Evolutionary conservation across 1,140 invertebrate species (phyloP).

Genomic region (Aphaenogaster rudis): DNA sequence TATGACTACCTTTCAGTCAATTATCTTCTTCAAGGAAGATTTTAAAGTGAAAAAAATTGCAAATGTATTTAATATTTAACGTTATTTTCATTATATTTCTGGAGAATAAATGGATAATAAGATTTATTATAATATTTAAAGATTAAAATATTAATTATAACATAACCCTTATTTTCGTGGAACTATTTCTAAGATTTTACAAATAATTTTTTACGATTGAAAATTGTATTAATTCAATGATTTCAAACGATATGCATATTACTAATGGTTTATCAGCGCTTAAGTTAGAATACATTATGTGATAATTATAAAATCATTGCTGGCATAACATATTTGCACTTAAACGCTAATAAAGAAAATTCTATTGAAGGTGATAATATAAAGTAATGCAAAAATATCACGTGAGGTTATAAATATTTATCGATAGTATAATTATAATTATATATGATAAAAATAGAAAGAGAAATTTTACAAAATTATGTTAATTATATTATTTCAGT

Average conservation of each 20-base stretch:
- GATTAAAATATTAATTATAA: not conserved
- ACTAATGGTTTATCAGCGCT: not conserved
- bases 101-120: not conserved
- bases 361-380: not conserved
- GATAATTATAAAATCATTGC: not conserved
- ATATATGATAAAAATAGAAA: no score
- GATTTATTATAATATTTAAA: conserved; percentile 3
- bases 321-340: conserved; percentile 18
- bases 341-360: not conserved
- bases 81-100: not conserved
- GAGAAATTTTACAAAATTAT: no score
- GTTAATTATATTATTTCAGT: no score
- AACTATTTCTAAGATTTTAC: not conserved
- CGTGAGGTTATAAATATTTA: no score
- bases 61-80: not conserved
- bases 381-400: not conserved
- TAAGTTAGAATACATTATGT: not conserved
- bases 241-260: not conserved
- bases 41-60: not conserved
- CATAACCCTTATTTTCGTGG: no score
- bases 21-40: not conserved
- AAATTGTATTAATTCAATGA: not conserved
- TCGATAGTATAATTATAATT: no score
- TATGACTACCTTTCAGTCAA: not conserved
- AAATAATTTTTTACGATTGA: not conserved